Evolutionary conservation across 2,113 vertebrate species (phyloP), one percentile per base, ranked within the genome.

Genomic region (Fulica atra): DNA sequence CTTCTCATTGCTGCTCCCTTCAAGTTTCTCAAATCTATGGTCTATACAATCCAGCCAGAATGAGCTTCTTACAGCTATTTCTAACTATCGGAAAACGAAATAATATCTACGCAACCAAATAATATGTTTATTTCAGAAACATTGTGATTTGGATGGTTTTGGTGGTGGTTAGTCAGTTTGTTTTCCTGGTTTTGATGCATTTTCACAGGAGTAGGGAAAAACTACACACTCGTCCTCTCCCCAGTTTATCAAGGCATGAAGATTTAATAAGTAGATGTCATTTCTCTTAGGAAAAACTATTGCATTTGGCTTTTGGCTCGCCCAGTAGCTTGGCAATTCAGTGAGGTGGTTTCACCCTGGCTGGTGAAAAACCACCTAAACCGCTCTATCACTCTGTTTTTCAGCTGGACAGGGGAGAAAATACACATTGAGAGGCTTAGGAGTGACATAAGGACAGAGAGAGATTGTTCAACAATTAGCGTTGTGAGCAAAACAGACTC

Each of bases 191-290:
- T 16, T 79, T 66, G 18, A 36, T 2, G 9, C 0, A 9, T 13
- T 63, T 88, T 82, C 18, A 46, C 6, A 20, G 18, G 21, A 40
- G 14, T 13, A 48, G 21, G 54, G 42, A 11, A 92, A 78, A 82
- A 31, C 7, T 57, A 7, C 9, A 68, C 4, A 10, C 1, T 65
- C 5, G 0, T 0, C 0, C 2, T 44, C 10, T 40, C 14, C 5
- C 8, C 3, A 4, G 4, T 31, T 48, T 77, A 69, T 69, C 7
- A 2, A 77, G 14, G 5, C 5, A 80, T 21, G 18, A 44, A 29
- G 11, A 38, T 71, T 71, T 79, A 50, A 14, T 18, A 33, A 24
- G 3, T 48, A 9, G 3, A 42, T 31, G 4, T 0, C 31, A 76
- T 51, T 89, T 9, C 29, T 70, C 40, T 48, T n/a, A 31, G 2